A percentile compares a stretch with the other conserved stretches of the same genome.
Evolutionary conservation across 2,113 vertebrate genomes (phyloP).

Genomic region (Kryptolebias marmoratus): DNA sequence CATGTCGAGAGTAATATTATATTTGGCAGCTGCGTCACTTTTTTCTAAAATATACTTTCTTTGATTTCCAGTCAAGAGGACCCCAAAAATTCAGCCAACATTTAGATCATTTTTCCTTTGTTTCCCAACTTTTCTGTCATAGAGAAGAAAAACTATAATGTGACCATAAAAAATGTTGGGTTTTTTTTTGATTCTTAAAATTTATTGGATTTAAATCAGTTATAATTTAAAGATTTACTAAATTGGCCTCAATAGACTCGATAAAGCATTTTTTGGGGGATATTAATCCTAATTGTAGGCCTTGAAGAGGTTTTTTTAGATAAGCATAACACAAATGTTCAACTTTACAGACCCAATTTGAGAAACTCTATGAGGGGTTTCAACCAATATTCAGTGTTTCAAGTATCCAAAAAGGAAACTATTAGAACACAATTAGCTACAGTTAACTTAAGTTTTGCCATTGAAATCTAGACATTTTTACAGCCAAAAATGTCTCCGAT

Average conservation of each 20-base stretch:
- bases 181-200: not conserved
- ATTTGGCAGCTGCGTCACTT: conserved; percentile 71
- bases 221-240: not conserved
- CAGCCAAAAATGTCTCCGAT: conserved; percentile 23
- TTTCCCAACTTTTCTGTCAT: conserved; percentile 38
- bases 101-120: conserved; percentile 42
- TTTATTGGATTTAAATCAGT: not conserved
- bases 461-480: conserved; percentile 31
- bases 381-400: not conserved
- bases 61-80: conserved; percentile 67
- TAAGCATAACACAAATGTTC: not conserved
- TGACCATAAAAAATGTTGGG: not conserved
- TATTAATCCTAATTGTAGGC: too few species aligned
- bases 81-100: conserved; percentile 34
- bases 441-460: not conserved
- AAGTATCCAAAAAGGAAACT: not conserved
- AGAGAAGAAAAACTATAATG: not conserved
- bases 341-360: not conserved
- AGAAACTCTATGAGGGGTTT: not conserved
- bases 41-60: conserved; percentile 65
- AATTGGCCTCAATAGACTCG: not conserved
- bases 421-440: not conserved
- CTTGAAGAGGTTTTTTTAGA: too few species aligned
- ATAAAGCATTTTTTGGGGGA: too few species aligned
- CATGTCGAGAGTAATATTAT: conserved; percentile 63